phyloP scores from a whole-genome alignment of 1,140 invertebrate genomes.

The Drosophila novamexicana region DNA sequence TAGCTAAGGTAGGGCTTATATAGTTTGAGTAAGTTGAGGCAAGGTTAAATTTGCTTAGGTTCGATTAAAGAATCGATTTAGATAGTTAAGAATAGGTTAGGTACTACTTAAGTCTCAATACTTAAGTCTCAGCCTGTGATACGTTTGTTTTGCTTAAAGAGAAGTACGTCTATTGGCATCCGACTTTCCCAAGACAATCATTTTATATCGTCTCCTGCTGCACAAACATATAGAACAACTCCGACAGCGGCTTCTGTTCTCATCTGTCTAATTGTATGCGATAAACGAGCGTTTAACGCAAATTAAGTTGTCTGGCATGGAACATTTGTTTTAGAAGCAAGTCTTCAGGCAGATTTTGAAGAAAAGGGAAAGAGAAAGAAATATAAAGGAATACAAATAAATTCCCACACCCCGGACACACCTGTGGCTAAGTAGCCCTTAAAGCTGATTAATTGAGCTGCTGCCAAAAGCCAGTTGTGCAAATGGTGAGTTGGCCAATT shows the following conservation, averaged over 20 bases:
- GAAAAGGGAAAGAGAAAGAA: neutral
- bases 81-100: too few relatives aligned
- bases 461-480: slow-evolving; percentile 33
- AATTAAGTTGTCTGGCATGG: slow-evolving; percentile 18
- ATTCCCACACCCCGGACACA: slow-evolving; percentile 52
- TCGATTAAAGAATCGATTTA: too few relatives aligned
- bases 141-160: too few relatives aligned
- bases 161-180: too few relatives aligned
- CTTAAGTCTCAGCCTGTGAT: too few relatives aligned
- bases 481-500: neutral
- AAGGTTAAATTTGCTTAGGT: too few relatives aligned
- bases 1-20: too few relatives aligned
- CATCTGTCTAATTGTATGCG: neutral
- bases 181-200: too few relatives aligned
- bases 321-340: slow-evolving; percentile 1
- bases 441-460: slow-evolving; percentile 76
- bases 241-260: neutral
- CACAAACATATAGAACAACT: neutral
- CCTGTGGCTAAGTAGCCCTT: slow-evolving; percentile 53
- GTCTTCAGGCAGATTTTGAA: slow-evolving; percentile 6
- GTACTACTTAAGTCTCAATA: too few relatives aligned
- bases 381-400: slow-evolving; percentile 10
- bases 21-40: too few relatives aligned
- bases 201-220: too few relatives aligned
- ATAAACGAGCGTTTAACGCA: slow-evolving; percentile 17